A percentile compares a stretch with the other conserved stretches of the same genome.
phyloP scores from a whole-genome alignment of 2,113 vertebrate species.

The Chloebia gouldiae region DNA sequence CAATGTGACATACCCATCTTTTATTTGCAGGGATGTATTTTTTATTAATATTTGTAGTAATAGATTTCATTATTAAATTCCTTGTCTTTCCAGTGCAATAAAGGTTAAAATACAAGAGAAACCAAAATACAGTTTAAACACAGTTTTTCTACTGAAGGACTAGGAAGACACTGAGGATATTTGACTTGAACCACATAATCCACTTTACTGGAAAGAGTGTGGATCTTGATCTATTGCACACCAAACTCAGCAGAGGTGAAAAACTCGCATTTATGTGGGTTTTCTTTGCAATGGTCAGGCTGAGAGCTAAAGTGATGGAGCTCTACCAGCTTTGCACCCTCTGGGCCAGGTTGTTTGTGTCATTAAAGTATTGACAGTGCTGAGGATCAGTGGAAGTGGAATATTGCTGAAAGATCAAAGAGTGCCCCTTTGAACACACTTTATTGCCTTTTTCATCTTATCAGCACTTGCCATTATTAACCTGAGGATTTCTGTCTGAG shows the following conservation, averaged over 20 bases:
- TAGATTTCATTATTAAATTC: rapidly evolving
- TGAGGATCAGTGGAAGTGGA: conserved; percentile 29
- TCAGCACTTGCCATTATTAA: conserved; percentile 59
- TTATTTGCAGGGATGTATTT: background rate
- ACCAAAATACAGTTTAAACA: background rate
- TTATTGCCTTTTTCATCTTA: conserved; percentile 61
- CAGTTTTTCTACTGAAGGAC: background rate
- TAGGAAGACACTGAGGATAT: background rate
- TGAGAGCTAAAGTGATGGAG: background rate
- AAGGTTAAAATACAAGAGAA: background rate
- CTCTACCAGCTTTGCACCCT: background rate
- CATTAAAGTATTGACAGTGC: background rate
- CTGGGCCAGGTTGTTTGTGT: background rate
- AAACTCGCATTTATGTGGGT: background rate
- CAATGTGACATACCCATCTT: background rate
- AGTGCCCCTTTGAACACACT: conserved; percentile 12
- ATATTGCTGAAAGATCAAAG: conserved; percentile 55
- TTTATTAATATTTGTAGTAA: background rate
- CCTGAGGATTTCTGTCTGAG: conserved; percentile 36
- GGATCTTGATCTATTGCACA: background rate
- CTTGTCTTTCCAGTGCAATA: background rate
- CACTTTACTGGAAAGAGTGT: background rate
- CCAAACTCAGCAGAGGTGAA: background rate
- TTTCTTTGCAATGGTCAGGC: background rate
- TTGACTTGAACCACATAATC: background rate